phyloP scores from a whole-genome alignment of 2,888 invertebrate species.

The Netelia virgata region DNA sequence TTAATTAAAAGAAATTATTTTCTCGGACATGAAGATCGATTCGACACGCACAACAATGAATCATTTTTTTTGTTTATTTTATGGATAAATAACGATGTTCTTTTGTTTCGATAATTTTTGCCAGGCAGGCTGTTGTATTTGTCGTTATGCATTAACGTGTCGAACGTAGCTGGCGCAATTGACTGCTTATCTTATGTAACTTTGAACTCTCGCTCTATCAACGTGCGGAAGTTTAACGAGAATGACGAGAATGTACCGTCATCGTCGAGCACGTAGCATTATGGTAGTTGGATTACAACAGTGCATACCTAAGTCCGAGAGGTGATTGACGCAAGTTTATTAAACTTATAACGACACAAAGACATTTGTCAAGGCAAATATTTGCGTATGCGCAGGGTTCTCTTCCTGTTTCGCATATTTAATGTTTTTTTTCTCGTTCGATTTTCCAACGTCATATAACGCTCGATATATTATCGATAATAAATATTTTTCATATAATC shows the following conservation, averaged over 20 bases:
- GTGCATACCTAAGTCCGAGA: background rate
- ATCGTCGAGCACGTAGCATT: background rate
- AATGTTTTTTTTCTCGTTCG: background rate
- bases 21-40: too few species aligned
- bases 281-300: conserved; percentile 6
- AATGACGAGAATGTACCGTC: conserved; percentile 1
- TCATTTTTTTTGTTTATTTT: too few species aligned
- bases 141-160: conserved; percentile 14
- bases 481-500: too few species aligned
- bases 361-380: conserved; percentile 55
- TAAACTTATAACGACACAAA: conserved; percentile 37
- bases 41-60: too few species aligned
- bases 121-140: background rate
- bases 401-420: background rate
- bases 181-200: conserved; percentile 58
- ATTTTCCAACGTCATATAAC: background rate
- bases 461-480: too few species aligned
- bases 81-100: too few species aligned
- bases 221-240: conserved; percentile 46
- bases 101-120: background rate
- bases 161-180: conserved; percentile 17
- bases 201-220: conserved; percentile 48
- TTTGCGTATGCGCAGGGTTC: conserved; percentile 34
- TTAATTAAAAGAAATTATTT: too few species aligned
- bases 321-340: conserved; percentile 39